Conservation (phyloP, 1,140 invertebrate genomes). For the Calliphora vicina region DNA sequence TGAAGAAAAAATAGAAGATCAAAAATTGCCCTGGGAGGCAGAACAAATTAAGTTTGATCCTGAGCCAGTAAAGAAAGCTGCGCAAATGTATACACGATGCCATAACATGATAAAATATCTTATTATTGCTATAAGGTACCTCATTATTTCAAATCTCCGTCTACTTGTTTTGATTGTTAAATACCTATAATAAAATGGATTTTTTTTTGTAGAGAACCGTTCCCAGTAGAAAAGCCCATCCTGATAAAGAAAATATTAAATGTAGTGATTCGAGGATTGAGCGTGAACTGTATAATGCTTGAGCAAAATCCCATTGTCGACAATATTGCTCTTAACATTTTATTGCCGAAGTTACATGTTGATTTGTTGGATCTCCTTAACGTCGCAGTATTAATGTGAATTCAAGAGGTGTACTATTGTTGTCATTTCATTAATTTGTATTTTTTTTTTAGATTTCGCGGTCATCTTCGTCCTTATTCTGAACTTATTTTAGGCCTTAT, state of each 20-base stretch:
- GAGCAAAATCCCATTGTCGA: slow-evolving; percentile 35
- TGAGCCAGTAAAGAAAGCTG: slow-evolving; percentile 36
- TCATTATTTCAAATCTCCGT: no score
- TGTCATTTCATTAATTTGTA: background rate
- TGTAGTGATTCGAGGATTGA: slow-evolving; percentile 36
- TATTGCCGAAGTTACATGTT: slow-evolving; percentile 39
- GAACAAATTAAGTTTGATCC: background rate
- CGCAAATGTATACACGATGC: slow-evolving; percentile 35
- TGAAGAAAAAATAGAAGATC: slow-evolving; percentile 9
- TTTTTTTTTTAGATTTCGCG: background rate
- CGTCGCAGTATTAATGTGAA: slow-evolving; percentile 5
- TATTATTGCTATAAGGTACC: slow-evolving; percentile 8
- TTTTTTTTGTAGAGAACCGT: slow-evolving; percentile 32
- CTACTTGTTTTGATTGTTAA: no score
- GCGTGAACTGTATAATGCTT: slow-evolving; percentile 33
- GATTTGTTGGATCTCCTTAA: slow-evolving; percentile 28
- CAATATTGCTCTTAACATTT: slow-evolving; percentile 35
- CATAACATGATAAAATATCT: slow-evolving; percentile 35
- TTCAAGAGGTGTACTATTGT: background rate
- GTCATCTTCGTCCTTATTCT: slow-evolving; percentile 5
- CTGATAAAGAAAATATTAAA: slow-evolving; percentile 28
- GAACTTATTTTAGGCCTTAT: slow-evolving; percentile 7
- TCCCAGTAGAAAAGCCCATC: slow-evolving; percentile 38
- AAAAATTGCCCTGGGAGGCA: background rate
- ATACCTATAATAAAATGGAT: background rate